Evolutionary conservation across 2,797 vertebrate species (phyloP).

Genomic region (Varecia variegata): DNA sequence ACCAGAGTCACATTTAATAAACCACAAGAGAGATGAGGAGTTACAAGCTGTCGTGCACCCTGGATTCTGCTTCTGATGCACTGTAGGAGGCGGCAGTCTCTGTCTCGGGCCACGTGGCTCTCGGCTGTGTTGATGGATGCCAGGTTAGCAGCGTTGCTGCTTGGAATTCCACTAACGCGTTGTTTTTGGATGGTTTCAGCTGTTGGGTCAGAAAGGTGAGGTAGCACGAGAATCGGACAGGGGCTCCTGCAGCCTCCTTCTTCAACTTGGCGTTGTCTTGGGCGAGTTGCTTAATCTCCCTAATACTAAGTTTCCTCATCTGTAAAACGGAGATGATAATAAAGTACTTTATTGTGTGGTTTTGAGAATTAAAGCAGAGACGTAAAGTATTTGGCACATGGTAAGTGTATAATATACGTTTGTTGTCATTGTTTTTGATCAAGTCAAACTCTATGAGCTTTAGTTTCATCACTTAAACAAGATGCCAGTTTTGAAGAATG

Average conservation of each 20-base stretch:
- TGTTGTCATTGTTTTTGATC: neutral
- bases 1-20: neutral
- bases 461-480: neutral
- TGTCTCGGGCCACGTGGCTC: rapidly evolving
- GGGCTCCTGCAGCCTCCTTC: neutral
- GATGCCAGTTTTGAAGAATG: neutral
- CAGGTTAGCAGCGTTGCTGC: neutral
- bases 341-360: neutral
- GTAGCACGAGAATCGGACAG: neutral
- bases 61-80: rapidly evolving
- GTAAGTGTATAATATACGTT: neutral
- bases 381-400: neutral
- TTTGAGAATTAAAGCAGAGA: neutral
- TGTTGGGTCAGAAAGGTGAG: neutral
- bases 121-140: rapidly evolving
- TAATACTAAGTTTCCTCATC: neutral
- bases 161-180: neutral
- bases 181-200: neutral
- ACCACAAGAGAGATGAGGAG: neutral
- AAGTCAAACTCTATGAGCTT: neutral
- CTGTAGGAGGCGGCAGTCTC: rapidly evolving
- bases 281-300: neutral
- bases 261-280: neutral
- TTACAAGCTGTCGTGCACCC: rapidly evolving
- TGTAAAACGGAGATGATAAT: neutral